Percentiles rank a stretch among this genome's conserved stretches.
These are phyloP conservation scores for Cyphomyrus discorhynchus DNA, from an alignment of 2,113 vertebrate species.

Conservation along the genomic window DNA sequence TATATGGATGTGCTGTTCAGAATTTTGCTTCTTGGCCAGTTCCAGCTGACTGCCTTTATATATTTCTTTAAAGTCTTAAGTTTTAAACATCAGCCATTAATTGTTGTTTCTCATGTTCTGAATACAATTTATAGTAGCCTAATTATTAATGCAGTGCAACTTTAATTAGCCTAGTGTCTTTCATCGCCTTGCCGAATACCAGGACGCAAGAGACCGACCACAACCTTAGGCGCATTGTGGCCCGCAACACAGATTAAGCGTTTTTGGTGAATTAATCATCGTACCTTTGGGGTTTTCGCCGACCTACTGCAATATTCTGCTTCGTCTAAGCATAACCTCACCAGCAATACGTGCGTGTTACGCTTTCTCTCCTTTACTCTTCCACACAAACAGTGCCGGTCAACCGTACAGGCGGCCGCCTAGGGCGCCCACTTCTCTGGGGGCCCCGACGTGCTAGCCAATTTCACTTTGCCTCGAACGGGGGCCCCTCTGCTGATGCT, in stretches of 20 bases:
- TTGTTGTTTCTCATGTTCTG: not conserved
- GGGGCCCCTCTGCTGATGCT: no score
- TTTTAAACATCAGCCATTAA: not conserved
- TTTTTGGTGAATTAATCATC: not conserved
- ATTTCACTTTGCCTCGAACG: not conserved
- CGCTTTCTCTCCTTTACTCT: not conserved
- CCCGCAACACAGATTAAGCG: not conserved
- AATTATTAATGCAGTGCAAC: not conserved
- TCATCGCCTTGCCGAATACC: not conserved
- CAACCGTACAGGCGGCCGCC: not conserved
- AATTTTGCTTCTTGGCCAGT: not conserved
- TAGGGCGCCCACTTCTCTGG: not conserved
- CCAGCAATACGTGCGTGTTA: not conserved
- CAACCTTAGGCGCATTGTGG: not conserved
- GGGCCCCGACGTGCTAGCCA: not conserved
- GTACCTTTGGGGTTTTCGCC: not conserved
- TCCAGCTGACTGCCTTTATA: not conserved
- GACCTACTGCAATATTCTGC: not conserved
- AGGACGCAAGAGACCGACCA: no score
- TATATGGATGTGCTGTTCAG: not conserved
- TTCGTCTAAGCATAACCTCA: not conserved
- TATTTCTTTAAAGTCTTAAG: not conserved
- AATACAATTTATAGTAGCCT: not conserved
- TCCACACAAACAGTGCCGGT: not conserved
- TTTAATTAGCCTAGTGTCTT: not conserved